These are phyloP conservation scores for Campaea margaritaria DNA, from an alignment of 2,888 invertebrate genomes.

Conservation along the genomic window DNA sequence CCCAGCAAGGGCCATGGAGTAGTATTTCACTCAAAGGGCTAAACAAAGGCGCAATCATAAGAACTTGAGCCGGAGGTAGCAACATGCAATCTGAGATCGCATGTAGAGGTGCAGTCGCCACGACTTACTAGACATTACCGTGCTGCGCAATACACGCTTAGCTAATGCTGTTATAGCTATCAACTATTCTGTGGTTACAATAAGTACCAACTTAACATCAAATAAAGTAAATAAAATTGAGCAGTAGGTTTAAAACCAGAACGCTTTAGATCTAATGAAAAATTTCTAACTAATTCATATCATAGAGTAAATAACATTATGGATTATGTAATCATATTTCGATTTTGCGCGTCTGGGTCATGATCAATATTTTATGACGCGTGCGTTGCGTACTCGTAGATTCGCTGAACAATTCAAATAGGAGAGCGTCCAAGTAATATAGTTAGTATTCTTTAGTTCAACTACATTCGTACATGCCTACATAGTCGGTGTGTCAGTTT, in stretches of 20 bases:
- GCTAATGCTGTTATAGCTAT: no score
- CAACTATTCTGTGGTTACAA: no score
- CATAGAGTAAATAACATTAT: not conserved
- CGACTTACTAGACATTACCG: not conserved
- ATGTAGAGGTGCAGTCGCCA: conserved; percentile 4
- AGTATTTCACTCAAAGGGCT: conserved; percentile 10
- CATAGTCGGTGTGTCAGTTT: no score
- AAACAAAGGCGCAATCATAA: conserved; percentile 37
- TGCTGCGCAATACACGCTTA: not conserved
- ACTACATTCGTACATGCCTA: no score
- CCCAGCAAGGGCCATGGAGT: not conserved
- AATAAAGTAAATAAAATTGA: no score
- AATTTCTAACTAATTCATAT: not conserved
- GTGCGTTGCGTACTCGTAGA: conserved; percentile 4
- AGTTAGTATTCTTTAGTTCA: no score
- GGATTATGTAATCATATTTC: conserved; percentile 23
- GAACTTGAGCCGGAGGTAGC: conserved; percentile 33
- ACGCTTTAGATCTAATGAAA: not conserved
- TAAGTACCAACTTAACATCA: no score
- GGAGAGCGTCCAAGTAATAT: not conserved
- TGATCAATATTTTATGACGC: conserved; percentile 7
- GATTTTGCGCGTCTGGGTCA: conserved; percentile 16
- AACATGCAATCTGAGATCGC: conserved; percentile 35
- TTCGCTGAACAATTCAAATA: not conserved
- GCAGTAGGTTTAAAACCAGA: no score